Base-by-base conservation (phyloP, 2,888 invertebrate genomes). In the Tenthredo distinguenda region DNA sequence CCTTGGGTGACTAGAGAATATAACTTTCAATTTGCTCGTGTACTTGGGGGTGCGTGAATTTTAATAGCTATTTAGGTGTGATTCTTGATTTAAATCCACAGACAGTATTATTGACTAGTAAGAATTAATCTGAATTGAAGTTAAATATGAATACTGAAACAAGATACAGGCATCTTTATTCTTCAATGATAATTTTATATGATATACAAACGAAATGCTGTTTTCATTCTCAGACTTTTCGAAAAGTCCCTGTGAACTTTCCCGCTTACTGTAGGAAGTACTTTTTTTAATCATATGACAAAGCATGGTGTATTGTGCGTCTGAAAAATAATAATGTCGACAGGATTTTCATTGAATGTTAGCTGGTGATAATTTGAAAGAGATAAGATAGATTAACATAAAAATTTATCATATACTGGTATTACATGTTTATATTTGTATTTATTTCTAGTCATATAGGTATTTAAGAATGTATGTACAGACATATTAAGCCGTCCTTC, bases 401-500 rank as follows among this genome's bases (percentile, higher is more conserved):
- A 62, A 47, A 81, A 81, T 81, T 81, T 81, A 21, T 86, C 87
- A 86, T 83, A 86, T 72, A 55, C 62, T 86, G 76, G 74, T 86
- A 86, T 65, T 62, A 55, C 77, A 83, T 81, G 85, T 71, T 88
- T 87, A 86, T 87, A 87, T 89, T 81, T 86, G 88, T 88, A 88
- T 88, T 87, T 89, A 88, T 89, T 83, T 83, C 89, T 89, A 89
- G 89, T 89, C 89, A 89, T 89, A 83, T 65, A 37, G 68, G 7
- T 85, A 58, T 85, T 82, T 85, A 88, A 88, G 89, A 86, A 87
- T 89, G 47, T 15, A 47, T 47, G 88, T 89, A 89, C 88, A 89
- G 88, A 89, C 86, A 79, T 81, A 82, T 83, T 31, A 21, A 68
- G 47, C 71, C 83, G 83, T 83, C 83, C 68, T 18, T 83, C 34